Evolutionary conservation across 2,888 invertebrate species (phyloP), one percentile per base, ranked within the genome.

Genomic region (Polymixis flavicincta): DNA sequence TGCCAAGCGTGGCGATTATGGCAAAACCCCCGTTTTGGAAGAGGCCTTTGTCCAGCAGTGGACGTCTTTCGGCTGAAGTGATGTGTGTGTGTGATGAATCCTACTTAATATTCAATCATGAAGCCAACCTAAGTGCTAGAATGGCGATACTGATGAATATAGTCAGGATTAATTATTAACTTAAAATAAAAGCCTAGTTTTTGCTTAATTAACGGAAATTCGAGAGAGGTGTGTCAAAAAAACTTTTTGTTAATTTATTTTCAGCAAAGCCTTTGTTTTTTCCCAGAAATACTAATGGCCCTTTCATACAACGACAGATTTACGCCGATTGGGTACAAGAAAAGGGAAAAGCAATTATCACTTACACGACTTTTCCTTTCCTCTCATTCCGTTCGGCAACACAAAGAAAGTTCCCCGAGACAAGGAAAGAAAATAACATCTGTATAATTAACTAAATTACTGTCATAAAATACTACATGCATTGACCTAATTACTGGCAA

Each of bases 221-320:
- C n/a, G 9, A n/a, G 5, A 50, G 37, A 0, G 3, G 22, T 25
- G 52, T 7, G 17, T 37, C 5, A 25, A 54, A 75, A 42, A 32
- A 1, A 25, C 1, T 25, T 79, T 61, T 54, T 19, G 17, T 25
- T 19, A 25, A 6, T 28, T 50, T 37, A 77, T 25, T 78, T 78
- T 67, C n/a, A 9, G n/a, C 28, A 25, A 55, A 61, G 37, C 50
- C n/a, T 67, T 66, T 83, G 50, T 83, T 83, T 71, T 42, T 63
- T 48, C 45, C 32, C 32, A 22, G 25, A 48, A 83, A 57, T 66
- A 83, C 50, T 83, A 83, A 83, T 32, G 65, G 54, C n/a, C 57
- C 64, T 85, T 85, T 85, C 76, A 82, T 82, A 85, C 48, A 82
- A 82, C 76, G 71, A 82, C 86, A 87, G 88, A 89, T 90, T 90